Evolutionary conservation across 2,888 invertebrate species (phyloP), one percentile per base, ranked within the genome.

Genomic region (Chaitophorus viminalis): DNA sequence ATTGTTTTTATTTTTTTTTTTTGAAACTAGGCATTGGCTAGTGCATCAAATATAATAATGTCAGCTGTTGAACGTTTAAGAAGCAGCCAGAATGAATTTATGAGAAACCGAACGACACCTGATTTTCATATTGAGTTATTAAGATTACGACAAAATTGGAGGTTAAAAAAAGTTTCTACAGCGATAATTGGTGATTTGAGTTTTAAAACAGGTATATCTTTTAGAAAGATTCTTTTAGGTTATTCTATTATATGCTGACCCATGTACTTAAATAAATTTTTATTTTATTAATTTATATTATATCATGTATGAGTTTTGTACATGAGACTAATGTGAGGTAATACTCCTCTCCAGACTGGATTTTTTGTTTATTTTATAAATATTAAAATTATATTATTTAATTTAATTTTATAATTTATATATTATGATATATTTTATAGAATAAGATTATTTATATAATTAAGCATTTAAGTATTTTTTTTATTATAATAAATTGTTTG

Each of bases 101-200:
- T 95, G 90, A 93, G 95, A 76, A 95, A 94, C 92, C 93, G 96
- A 54, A 94, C 95, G 89, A 94, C 95, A 90, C 95, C 96, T 0
- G 98, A 99, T 91, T 99, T 99, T 91, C 98, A 99, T 90, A 96
- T 97, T 88, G 98, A 99, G 91, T 92, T 99, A 86, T 91, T 98
- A 46, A 93, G 97, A 89, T 92, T 99, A 77, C 92, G 99, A 70
- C 98, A 98, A 91, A 97, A 97, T 91, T 99, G 98, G 98, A 93
- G 98, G 78, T 92, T 99, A n/a, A 98, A 98, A 91, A 98, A 98
- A 93, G 97, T 98, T 0, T 97, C 97, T 0, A 98, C 97, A 91
- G 95, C 96, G 0, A 99, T 99, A 88, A 95, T 99, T 84, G 99
- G 99, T 0, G 99, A 99, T 92, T 93, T 99, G 11, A 98, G 98